Evolutionary conservation across 2,888 invertebrate species (phyloP).

Genomic region (Morpho deidamia): DNA sequence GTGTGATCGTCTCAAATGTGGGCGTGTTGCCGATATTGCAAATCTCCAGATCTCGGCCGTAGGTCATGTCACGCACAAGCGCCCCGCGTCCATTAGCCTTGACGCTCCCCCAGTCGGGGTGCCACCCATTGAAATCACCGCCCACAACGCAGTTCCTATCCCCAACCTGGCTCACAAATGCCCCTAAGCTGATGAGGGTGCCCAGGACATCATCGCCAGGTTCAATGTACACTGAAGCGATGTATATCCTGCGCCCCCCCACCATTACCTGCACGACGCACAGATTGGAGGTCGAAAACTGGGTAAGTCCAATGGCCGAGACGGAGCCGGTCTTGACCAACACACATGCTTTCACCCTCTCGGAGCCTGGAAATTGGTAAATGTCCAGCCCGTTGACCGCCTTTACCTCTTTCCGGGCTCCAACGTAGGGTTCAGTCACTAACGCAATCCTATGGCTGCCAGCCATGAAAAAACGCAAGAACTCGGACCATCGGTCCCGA

Average conservation of each 20-base stretch:
- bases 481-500: neutral
- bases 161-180: neutral
- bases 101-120: conserved; percentile 14
- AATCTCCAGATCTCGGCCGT: neutral
- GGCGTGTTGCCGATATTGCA: too few relatives aligned
- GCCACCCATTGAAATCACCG: conserved; percentile 24
- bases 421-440: conserved; percentile 16
- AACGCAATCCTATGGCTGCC: conserved; percentile 2
- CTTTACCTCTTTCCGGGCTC: conserved; percentile 4
- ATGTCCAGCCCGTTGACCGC: conserved; percentile 5
- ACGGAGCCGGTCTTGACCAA: neutral
- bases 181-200: conserved; percentile 3
- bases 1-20: conserved; percentile 21
- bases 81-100: conserved; percentile 5
- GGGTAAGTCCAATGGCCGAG: conserved; percentile 1
- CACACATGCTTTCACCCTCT: neutral
- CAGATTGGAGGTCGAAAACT: conserved; percentile 10
- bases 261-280: neutral
- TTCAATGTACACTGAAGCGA: conserved; percentile 18
- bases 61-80: neutral
- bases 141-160: conserved; percentile 7
- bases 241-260: neutral
- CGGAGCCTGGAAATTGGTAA: conserved; percentile 4
- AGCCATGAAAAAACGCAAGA: neutral
- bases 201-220: conserved; percentile 2